Evolutionary conservation across 1,140 invertebrate genomes (phyloP), one percentile per base, ranked within the genome.

Genomic region (Drosophila grimshawi): DNA sequence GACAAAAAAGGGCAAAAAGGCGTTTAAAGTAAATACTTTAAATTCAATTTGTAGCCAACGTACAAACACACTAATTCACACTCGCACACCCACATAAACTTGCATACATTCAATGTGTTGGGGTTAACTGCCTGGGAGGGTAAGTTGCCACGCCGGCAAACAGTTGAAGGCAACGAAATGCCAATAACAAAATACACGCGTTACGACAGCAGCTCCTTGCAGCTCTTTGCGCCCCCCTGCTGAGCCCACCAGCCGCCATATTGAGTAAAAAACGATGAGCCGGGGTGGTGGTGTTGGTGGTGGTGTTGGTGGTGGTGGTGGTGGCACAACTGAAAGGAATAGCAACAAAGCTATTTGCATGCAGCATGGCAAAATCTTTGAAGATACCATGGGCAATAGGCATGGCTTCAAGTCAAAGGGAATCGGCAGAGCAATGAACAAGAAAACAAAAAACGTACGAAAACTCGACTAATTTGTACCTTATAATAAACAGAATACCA

Each of bases 21-120:
- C 81, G 66, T 85, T 83, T 85, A 80, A 83, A 85, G 81, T 65
- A 83, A 83, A 83, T 83, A 83, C 74, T 81, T 73, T 83, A 70
- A 83, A 83, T 83, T 83, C 77, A 83, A 83, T 83, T 83, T 83
- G 81, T 77, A 77, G 67, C 68, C 67, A 59, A 74, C 73, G 63
- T 56, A 75, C 61, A 46, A 27, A 46, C 3, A 56, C 57, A 35
- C 43, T 35, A 53, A 69, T 67, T 75, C 70, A 62, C 63, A 56
- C 63, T 27, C 41, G 33, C 43, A 37, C 52, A 33, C 30, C 4
- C 10, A 10, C 37, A 6, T 33, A 32, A 19, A 19, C 19, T 19
- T 19, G 19, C 62, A 43, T 43, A 41, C 59, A 53, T 52, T 30
- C 32, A 37, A 39, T 51, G 46, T 37, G 65, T 30, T 56, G 71